Conservation (phyloP, 2,797 vertebrate species). For the Ataeniobius toweri region DNA sequence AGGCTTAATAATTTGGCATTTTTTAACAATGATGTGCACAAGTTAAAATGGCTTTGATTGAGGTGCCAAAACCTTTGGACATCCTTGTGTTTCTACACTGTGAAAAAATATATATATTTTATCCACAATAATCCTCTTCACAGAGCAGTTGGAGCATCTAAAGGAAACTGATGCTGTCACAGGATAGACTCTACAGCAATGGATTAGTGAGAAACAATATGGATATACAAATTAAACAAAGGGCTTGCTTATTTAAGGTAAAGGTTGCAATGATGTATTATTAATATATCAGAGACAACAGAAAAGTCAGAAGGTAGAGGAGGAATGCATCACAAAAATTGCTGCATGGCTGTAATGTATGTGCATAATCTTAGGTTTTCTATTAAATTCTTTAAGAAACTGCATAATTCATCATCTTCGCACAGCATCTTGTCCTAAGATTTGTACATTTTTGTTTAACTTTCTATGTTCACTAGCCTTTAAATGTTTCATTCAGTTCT, state of each 20-base stretch:
- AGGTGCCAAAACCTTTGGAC: not conserved
- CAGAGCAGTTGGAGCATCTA: not conserved
- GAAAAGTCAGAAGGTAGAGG: conserved; percentile 6
- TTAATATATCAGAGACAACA: conserved; percentile 12
- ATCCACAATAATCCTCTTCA: conserved; percentile 7
- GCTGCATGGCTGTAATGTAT: not conserved
- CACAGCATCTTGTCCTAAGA: not conserved
- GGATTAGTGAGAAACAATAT: conserved; percentile 11
- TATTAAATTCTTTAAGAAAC: not conserved
- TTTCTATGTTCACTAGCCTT: not conserved
- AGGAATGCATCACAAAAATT: not conserved
- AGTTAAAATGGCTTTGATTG: too few relatives aligned
- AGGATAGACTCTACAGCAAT: conserved; percentile 31
- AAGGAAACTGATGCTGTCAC: not conserved
- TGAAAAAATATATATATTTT: not conserved
- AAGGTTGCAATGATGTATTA: conserved; percentile 44
- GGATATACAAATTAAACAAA: conserved; percentile 38
- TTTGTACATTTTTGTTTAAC: not conserved
- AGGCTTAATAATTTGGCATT: not conserved
- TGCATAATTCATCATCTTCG: not conserved
- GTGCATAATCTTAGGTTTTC: not conserved
- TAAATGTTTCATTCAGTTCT: not conserved
- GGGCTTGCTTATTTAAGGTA: conserved; percentile 20
- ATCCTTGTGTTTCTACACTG: not conserved
- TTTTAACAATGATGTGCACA: not conserved